Base-by-base conservation (phyloP, 2,113 vertebrate species). In the Oenanthe melanoleuca region DNA sequence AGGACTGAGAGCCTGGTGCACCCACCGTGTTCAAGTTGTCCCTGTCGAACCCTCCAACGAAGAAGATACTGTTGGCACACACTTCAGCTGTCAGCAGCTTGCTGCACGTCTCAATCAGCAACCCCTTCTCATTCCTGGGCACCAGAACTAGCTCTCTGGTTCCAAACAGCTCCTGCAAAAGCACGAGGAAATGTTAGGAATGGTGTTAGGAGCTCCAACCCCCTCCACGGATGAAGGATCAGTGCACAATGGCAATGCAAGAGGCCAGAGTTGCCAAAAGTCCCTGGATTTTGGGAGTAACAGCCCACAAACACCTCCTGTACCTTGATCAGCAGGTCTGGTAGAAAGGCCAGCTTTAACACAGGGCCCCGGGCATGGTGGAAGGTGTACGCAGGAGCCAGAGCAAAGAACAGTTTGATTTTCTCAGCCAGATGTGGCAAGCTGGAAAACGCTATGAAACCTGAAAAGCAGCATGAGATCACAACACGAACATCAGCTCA, bases 391-490 rank as follows among this genome's bases (percentile, higher is more conserved):
- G 98, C 96, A 7, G 99, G 99, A 16, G 98, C 98, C 97, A 99
- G 95, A 19, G 96, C 99, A 25, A 99, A 95, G 94, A 99, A 99
- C 91, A 99, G 83, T 77, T 97, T 98, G 92, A 99, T 98, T 97
- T 98, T 99, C 89, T 96, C 85, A 44, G 98, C 98, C 88, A 99
- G 95, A 7, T 98, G 97, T 4, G 98, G 98, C 91, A 99, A 98
- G 45, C 94, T 97, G 24, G 99, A 99, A 96, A 99, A 99, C 0
- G 98, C 99, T 90, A 99, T 98, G 97, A 99, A 99, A 57, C 97
- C 99, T 99, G 95, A 34, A 66, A 95, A 72, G 60, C 44, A 42
- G 86, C 19, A 44, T 63, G 71, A 78, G n/a, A 65, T 5, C 60
- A 28, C 24, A 65, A 21, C 1, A 3, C 4, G 1, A 49, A 45